Evolutionary conservation across 1,140 invertebrate species (phyloP), one percentile per base, ranked within the genome.

Genomic region (Papilio polyxenes): DNA sequence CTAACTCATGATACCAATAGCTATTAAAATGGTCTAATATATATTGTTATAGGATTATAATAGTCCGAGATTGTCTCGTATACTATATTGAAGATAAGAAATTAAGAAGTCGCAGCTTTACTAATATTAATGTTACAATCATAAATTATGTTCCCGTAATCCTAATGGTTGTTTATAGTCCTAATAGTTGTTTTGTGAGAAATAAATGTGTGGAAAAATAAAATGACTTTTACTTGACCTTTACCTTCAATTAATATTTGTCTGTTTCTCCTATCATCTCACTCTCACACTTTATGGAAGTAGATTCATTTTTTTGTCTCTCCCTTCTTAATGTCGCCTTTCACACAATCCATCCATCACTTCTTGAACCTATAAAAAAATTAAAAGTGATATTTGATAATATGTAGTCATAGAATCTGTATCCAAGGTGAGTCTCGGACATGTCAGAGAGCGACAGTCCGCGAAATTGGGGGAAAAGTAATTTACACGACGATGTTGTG

Each of bases 381-480:
- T n/a, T n/a, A n/a, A n/a, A n/a, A n/a, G n/a, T 31, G 23, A 31
- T 31, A 44, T 44, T 6, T 44, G 40, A 44, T 44, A 44, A 44
- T 44, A 44, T 44, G 4, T 44, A 44, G 40, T 44, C 3, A 44
- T 7, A 31, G 8, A 69, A 69, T 48, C 15, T 75, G 10, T 49
- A 49, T 49, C 74, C 48, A 23, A 75, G 40, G 53, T 72, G 65
- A 37, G 11, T 72, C 31, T 44, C 53, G 31, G 53, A 20, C 76
- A 59, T 86, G 87, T 87, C 84, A 82, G 81, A 83, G 87, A 83
- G 85, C 89, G 88, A 89, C 87, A 87, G 85, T 77, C 83, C 87
- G 85, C 89, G 84, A 90, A 90, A 90, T 90, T 89, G 88, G 86
- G 82, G 86, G 85, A 89, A 90, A 89, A 86, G 87, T 86, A 90